Base-by-base conservation (phyloP, 2,888 invertebrate species). In the Parthenolecanium corni region DNA sequence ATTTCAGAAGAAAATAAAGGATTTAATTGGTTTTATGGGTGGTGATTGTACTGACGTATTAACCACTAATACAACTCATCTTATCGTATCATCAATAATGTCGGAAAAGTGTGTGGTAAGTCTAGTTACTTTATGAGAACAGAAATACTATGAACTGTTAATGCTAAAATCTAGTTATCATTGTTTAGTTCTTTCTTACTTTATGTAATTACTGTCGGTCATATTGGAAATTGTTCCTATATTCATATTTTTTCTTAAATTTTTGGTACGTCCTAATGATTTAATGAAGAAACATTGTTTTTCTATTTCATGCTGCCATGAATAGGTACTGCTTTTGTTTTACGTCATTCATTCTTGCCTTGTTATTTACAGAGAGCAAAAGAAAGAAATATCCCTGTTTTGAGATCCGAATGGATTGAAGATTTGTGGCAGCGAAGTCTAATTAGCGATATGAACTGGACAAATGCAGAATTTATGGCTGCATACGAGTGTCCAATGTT, bases 321-420 rank as follows among this genome's bases (percentile, higher is more conserved):
- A n/a, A n/a, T n/a, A n/a, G n/a, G n/a, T n/a, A n/a, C n/a, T n/a
- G n/a, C n/a, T n/a, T 40, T 2, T 2, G 40, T 14, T 12, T 14
- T 40, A 40, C 12, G n/a, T 2, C n/a, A 12, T 40, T 40, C 40
- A 40, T 40, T 40, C 2, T 52, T 1, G 66, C 73, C 9, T 6
- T 40, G 18, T 1, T 40, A 11, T 40, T 58, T 18, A 12, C 71
- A 86, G 84, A 82, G 81, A 73, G 88, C 89, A 16, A 77, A 80
- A 24, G 80, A 81, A 70, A 76, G 76, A 68, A 79, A 80, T 57
- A 79, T 86, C 64, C 82, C 84, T 31, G 78, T 93, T 11, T 85
- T 93, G 84, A 78, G 80, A 3, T 79, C 81, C 9, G 78, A 81
- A 16, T 95, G 94, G 93, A 77, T 95, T 0, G 76, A 83, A 38